These are phyloP conservation scores for Bambusicola thoracicus DNA, from an alignment of 2,113 vertebrate genomes.

Conservation along the genomic window DNA sequence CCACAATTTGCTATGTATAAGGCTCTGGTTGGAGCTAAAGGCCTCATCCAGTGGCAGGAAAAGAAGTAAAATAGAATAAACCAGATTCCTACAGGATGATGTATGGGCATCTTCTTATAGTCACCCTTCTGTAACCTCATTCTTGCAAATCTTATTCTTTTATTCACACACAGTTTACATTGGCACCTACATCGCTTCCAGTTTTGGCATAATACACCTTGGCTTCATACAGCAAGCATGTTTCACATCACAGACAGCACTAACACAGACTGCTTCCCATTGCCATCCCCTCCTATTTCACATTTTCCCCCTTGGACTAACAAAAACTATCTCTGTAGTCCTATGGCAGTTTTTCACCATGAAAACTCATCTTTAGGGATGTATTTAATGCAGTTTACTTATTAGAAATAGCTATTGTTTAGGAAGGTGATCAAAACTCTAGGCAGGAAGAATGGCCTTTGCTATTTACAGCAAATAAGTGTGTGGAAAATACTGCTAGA, in stretches of 20 bases:
- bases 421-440: not conserved
- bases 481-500: not conserved
- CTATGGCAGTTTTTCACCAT: fast-evolving
- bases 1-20: not conserved
- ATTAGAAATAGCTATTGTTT: not conserved
- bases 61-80: not conserved
- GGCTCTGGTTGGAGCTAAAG: not conserved
- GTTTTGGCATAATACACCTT: not conserved
- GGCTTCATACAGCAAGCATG: not conserved
- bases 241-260: not conserved
- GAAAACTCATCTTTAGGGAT: not conserved
- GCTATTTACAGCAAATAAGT: not conserved
- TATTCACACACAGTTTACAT: not conserved
- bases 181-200: not conserved
- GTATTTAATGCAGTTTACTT: not conserved
- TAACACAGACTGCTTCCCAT: not conserved
- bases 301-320: not conserved
- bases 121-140: not conserved
- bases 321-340: not conserved
- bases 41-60: fast-evolving
- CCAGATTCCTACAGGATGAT: not conserved
- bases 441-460: not conserved
- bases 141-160: not conserved
- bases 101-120: not conserved
- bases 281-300: not conserved